A percentile compares a stretch with the other conserved stretches of the same genome.
phyloP scores from a whole-genome alignment of 2,888 invertebrate species.

The Tiliacea citrago region DNA sequence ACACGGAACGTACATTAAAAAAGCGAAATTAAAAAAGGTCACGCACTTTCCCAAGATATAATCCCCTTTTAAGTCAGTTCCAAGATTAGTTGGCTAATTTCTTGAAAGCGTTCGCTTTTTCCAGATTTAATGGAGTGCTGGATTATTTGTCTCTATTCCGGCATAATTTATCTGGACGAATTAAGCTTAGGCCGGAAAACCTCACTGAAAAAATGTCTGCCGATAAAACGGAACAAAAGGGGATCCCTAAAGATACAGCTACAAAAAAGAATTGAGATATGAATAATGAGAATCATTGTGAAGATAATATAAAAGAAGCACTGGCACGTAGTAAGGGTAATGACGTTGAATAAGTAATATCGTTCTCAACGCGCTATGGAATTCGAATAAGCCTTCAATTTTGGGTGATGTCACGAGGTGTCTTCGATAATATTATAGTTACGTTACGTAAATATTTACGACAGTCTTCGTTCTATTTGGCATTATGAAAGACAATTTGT shows the following conservation, averaged over 20 bases:
- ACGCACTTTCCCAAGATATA: conserved; percentile 70
- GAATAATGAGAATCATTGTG: conserved; percentile 82
- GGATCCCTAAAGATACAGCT: conserved; percentile 70
- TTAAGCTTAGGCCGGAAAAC: conserved; percentile 76
- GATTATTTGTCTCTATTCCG: conserved; percentile 78
- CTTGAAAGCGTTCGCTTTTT: conserved; percentile 86
- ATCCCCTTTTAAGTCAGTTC: conserved; percentile 77
- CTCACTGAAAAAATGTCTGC: conserved; percentile 76
- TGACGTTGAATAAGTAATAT: conserved; percentile 75
- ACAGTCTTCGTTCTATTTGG: conserved; percentile 8
- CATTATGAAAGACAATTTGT: conserved; percentile 14
- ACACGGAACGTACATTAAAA: conserved; percentile 58
- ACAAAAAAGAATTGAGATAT: conserved; percentile 77
- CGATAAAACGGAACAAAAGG: conserved; percentile 78
- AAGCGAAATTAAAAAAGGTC: conserved; percentile 71
- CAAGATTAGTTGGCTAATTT: conserved; percentile 85
- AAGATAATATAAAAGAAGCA: conserved; percentile 77
- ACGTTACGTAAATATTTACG: conserved; percentile 9
- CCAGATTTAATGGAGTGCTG: conserved; percentile 85
- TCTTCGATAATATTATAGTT: conserved; percentile 17
- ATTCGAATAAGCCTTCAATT: conserved; percentile 41
- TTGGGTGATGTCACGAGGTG: conserved; percentile 22
- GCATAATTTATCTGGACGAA: conserved; percentile 84
- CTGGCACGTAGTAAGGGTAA: conserved; percentile 75
- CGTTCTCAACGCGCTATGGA: conserved; percentile 44